These are phyloP conservation scores for Pegoplata infirma DNA, from an alignment of 2,888 invertebrate genomes.

Conservation along the genomic window DNA sequence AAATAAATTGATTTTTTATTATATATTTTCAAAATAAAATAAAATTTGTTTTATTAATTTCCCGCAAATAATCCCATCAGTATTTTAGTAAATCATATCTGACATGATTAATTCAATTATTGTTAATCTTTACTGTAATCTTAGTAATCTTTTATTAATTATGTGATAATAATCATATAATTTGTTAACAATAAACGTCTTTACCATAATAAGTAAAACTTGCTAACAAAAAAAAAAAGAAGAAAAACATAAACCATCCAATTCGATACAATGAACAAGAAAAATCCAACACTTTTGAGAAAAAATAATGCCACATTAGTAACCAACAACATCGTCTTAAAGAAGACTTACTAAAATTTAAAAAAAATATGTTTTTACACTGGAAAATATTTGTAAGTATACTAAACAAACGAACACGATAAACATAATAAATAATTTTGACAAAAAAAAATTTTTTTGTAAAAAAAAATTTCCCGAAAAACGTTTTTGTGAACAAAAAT, in stretches of 20 bases:
- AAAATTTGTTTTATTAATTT: too few species aligned
- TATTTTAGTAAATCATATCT: too few species aligned
- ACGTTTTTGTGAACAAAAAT: too few species aligned
- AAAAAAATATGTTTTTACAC: slow-evolving; percentile 25
- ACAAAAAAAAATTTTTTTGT: background rate
- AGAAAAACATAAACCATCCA: slow-evolving; percentile 17
- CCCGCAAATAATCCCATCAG: too few species aligned
- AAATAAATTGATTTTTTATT: background rate
- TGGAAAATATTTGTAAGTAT: slow-evolving; percentile 11
- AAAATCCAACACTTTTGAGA: slow-evolving; percentile 37
- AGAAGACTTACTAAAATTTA: slow-evolving; percentile 57
- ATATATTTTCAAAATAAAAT: too few species aligned
- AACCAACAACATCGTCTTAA: slow-evolving; percentile 47
- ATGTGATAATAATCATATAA: slow-evolving; percentile 53
- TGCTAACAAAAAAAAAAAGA: slow-evolving; percentile 18
- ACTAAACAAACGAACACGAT: too few species aligned
- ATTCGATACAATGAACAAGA: slow-evolving; percentile 20
- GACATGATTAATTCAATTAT: too few species aligned
- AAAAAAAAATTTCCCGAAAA: background rate
- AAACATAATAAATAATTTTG: too few species aligned
- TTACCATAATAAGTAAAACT: slow-evolving; percentile 36
- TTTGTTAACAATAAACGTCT: slow-evolving; percentile 57
- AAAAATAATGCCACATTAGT: slow-evolving; percentile 56
- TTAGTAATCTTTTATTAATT: slow-evolving; percentile 35
- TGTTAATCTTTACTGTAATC: slow-evolving; percentile 37